Evolutionary conservation across 2,888 invertebrate species (phyloP), one percentile per base, ranked within the genome.

Genomic region (Lasioglossum morio): DNA sequence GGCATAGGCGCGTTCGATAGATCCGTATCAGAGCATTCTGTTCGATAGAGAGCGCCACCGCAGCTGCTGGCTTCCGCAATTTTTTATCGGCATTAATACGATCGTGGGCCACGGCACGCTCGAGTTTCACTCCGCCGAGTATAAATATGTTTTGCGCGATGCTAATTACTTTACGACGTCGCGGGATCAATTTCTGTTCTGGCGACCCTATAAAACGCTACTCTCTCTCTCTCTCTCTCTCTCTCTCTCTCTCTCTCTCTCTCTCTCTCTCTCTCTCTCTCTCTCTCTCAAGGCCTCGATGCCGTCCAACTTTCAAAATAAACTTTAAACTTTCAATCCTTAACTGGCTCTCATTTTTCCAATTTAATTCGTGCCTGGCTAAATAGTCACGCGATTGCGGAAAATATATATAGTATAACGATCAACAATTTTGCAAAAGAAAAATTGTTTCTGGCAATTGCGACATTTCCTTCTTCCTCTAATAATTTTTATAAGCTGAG

Each of bases 1-100:
- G 86, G 90, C 92, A 94, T 94, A 94, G 94, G 94, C 91, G 88
- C 92, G 93, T 94, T 94, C 93, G 94, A 94, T 94, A 94, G 94
- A 94, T 94, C 91, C 89, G 92, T 92, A 94, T 94, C 94, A 89
- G 92, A 89, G 83, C 89, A 89, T 91, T 91, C 90, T 91, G 91
- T 90, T 85, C 91, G 89, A 92, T 91, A 93, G 93, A 92, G 92
- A 92, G 92, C 92, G 92, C 92, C 92, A 93, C 89, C 72, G 82
- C 92, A 92, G 91, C 93, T 93, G 92, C 91, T 86, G 85, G 87
- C 92, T 93, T 93, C 91, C 92, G 91, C 88, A 92, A 92, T 92
- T 92, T 92, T 92, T 92, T 91, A 92, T 92, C 91, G 90, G 88
- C 86, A 84, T 82, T 85, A 90, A 87, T 83, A 82, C 88, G 86